Conservation (phyloP, 2,888 invertebrate species). For the Agrotis ipsilon region DNA sequence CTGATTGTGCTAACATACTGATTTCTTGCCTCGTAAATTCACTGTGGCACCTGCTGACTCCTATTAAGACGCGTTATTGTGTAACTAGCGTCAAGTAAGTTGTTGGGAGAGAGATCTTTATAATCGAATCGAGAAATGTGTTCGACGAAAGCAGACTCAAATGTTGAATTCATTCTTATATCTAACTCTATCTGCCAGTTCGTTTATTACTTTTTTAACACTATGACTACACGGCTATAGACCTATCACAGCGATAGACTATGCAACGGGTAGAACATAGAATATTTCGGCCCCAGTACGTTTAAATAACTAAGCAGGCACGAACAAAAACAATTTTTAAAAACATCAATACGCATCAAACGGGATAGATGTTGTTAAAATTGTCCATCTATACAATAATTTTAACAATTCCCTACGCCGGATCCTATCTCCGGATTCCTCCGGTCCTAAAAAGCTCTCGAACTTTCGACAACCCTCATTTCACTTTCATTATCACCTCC, state of each 20-base stretch:
- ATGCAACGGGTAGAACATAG: too few relatives aligned
- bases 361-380: not conserved
- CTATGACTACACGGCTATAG: not conserved
- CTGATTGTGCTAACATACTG: constrained; percentile 40
- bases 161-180: not conserved
- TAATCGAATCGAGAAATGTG: not conserved
- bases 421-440: not conserved
- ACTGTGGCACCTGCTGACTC: constrained; percentile 40
- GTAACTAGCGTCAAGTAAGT: constrained; percentile 29
- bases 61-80: constrained; percentile 49
- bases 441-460: not conserved
- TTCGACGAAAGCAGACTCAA: not conserved
- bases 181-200: not conserved
- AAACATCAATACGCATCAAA: not conserved
- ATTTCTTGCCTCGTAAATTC: constrained; percentile 58
- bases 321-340: not conserved
- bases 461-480: constrained; percentile 14
- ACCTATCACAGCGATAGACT: not conserved
- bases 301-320: not conserved
- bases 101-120: constrained; percentile 23
- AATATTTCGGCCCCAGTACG: too few relatives aligned
- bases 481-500: constrained; percentile 34
- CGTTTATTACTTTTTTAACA: not conserved
- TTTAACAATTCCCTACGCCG: not conserved
- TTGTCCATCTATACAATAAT: not conserved